Percentiles rank a stretch among this genome's conserved stretches.
Evolutionary conservation across 2,888 invertebrate species (phyloP).

Genomic region (Aphidius colemani): DNA sequence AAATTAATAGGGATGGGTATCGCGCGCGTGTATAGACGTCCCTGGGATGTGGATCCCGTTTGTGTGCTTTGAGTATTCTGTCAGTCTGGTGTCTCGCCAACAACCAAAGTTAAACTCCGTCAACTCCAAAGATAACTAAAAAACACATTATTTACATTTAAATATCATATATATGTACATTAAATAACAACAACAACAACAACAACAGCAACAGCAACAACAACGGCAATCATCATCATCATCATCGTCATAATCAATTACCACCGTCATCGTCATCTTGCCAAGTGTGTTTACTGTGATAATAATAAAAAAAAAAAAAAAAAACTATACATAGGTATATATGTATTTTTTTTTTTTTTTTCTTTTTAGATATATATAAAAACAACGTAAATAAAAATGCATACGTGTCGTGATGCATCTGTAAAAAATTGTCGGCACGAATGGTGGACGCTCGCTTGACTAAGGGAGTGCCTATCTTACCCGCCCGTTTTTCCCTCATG

Average conservation of each 20-base stretch:
- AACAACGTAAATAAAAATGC: background rate
- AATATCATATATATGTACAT: background rate
- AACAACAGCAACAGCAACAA: background rate
- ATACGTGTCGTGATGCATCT: background rate
- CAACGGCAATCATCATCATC: background rate
- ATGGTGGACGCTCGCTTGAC: constrained; percentile 70
- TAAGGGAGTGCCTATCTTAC: constrained; percentile 62
- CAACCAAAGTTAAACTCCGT: constrained; percentile 10
- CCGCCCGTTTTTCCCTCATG: constrained; percentile 59
- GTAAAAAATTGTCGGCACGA: background rate
- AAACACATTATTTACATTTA: background rate
- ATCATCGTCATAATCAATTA: background rate
- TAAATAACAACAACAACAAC: background rate
- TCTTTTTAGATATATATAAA: background rate
- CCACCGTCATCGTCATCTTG: background rate
- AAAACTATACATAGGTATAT: background rate
- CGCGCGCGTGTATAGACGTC: constrained; percentile 30
- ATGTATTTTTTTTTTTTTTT: too few relatives aligned
- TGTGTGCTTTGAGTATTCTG: constrained; percentile 16
- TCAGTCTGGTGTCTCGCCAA: constrained; percentile 16
- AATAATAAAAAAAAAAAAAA: background rate
- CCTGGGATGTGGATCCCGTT: constrained; percentile 26
- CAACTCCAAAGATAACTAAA: background rate
- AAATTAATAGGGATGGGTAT: constrained; percentile 28
- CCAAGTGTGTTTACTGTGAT: too few relatives aligned